A percentile compares a stretch with the other conserved stretches of the same genome.
Conservation (phyloP, 1,140 invertebrate genomes). For the Goniozus legneri region DNA sequence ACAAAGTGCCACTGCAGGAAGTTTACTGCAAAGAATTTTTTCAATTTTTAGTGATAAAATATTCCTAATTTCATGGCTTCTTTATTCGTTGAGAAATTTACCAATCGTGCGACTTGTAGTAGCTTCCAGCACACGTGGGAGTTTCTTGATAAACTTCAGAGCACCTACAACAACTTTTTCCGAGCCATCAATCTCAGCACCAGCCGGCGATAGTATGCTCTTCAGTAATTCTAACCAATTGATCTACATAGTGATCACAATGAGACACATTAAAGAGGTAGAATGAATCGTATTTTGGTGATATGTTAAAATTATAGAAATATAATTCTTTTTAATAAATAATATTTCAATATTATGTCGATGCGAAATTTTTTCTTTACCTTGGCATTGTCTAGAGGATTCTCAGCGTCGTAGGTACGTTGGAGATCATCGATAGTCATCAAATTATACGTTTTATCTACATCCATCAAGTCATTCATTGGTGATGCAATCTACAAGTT, state of each 20-base stretch:
- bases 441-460: not conserved
- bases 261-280: too few species aligned
- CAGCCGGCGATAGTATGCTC: not conserved
- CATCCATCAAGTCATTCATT: not conserved
- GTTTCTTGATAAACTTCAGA: not conserved
- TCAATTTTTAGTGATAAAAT: not conserved
- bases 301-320: not conserved
- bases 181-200: not conserved
- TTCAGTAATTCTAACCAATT: not conserved
- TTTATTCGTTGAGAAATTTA: too few species aligned
- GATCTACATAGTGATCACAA: not conserved
- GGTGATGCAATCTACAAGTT: not conserved
- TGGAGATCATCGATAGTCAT: not conserved
- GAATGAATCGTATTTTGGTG: not conserved
- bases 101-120: not conserved
- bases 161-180: not conserved
- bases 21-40: not conserved
- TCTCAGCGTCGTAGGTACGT: not conserved
- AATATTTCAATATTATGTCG: not conserved
- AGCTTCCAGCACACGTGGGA: not conserved
- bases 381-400: not conserved
- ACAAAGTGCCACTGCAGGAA: not conserved
- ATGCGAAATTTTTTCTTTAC: not conserved
- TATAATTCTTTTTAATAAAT: not conserved
- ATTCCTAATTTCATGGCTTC: not conserved